Conservation (phyloP, 2,888 invertebrate genomes). For the Acleris literana region DNA sequence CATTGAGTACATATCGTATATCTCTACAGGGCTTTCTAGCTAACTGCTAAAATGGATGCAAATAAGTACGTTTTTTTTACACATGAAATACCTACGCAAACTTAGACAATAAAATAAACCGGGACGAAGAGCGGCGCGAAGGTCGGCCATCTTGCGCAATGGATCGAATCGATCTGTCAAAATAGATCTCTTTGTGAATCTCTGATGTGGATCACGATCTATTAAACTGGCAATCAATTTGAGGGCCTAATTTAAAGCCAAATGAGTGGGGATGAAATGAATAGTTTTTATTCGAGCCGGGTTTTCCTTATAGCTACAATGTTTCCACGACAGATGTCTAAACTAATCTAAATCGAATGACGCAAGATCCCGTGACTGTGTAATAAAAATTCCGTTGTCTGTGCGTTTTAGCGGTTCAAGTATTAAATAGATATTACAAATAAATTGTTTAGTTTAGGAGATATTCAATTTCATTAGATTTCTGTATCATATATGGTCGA, state of each 20-base stretch:
- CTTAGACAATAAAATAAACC: constrained; percentile 41
- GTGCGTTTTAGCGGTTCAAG: constrained; percentile 12
- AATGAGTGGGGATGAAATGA: constrained; percentile 18
- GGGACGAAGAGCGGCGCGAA: constrained; percentile 59
- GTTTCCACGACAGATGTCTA: constrained; percentile 33
- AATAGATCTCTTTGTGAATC: constrained; percentile 64
- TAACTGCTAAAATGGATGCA: no score
- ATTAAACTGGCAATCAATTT: constrained; percentile 32
- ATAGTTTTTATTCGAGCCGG: constrained; percentile 16
- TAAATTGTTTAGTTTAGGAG: not conserved
- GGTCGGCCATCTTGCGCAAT: constrained; percentile 63
- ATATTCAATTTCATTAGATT: no score
- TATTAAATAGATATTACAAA: not conserved
- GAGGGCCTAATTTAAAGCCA: constrained; percentile 21
- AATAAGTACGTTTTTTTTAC: constrained; percentile 6
- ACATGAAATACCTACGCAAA: constrained; percentile 11
- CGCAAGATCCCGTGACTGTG: constrained; percentile 30
- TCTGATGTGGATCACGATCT: constrained; percentile 64
- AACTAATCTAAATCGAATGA: constrained; percentile 35
- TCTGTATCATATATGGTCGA: no score
- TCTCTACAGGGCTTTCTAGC: no score
- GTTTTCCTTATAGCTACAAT: constrained; percentile 33
- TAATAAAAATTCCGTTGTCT: constrained; percentile 30
- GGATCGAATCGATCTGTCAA: constrained; percentile 61
- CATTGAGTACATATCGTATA: no score